Evolutionary conservation across 1,140 invertebrate species (phyloP), one percentile per base, ranked within the genome.

Genomic region (Eubasilissa regina): DNA sequence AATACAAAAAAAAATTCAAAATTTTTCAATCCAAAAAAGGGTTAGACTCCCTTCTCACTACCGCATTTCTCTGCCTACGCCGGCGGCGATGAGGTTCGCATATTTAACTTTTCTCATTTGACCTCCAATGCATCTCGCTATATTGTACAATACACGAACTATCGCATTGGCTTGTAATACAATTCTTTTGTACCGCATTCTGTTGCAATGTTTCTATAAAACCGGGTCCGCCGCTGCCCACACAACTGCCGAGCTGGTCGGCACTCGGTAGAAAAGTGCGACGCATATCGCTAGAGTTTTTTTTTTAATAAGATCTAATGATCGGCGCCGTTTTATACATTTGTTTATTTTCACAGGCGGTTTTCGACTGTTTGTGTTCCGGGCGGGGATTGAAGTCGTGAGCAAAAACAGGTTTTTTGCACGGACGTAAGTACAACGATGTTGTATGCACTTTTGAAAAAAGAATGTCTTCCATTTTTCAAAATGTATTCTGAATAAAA

Each of bases 361-460:
- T 35, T 25, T 25, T 10, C 21, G 35, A 13, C 8, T 9, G 13
- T 43, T 43, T 0, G 35, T 12, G 19, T 43, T 11, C 19, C 6
- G 7, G 21, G 11, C 35, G 60, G 13, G 13, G 60, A 64, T 25
- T 11, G 60, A 21, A 64, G 60, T 64, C 60, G 60, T 64, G 75
- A 80, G 79, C 79, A 77, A 80, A 80, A 80, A 80, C 79, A 58
- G 79, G 79, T 80, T 76, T 79, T 35, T 79, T 79, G 62, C 78
- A 58, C 51, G 56, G 51, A 64, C 21, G 19, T 68, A 75, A 64
- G 70, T 25, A 73, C 70, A 53, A 73, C 47, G 70, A 70, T 48
- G 66, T 53, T 48, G 10, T 21, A 70, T 70, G 48, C 44, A 48
- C 66, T 47, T 53, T 70, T 70, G 43, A 70, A 21, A 70, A 35